Base-by-base conservation (phyloP, 2,888 invertebrate species). In the Sinodicranocentrus sp. region DNA sequence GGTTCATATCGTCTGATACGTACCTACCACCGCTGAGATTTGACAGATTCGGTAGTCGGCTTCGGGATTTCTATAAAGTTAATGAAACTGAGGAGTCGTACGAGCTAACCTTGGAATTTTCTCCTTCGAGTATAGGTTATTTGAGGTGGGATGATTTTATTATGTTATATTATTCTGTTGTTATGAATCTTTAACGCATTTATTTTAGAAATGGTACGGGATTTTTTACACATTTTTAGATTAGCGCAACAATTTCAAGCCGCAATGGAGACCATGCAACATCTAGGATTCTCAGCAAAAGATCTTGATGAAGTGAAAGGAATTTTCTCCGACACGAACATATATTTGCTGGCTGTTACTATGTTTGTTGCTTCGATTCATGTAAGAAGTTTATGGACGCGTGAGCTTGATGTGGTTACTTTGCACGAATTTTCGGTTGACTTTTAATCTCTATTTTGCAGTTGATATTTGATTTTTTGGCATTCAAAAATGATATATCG, bases 291-390 rank as follows among this genome's bases (percentile, higher is more conserved):
- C 89, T 94, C 95, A 44, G 94, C 95, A 83, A 98, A 98, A 90
- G 98, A 99, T 91, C 92, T 98, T 43, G 99, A 99, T 91, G 98
- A 99, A 92, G 95, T 98, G 0, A 98, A 98, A 91, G 96, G 96
- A 70, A 95, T 99, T 89, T 98, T 99, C 91, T 95, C 96, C 0
- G 98, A 98, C 89, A 98, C 98, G 0, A 98, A 98, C 91, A 92
- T 98, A 54, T 97, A 96, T 90, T 92, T 99, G 82, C 91, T 99
- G 57, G 95, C 96, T 88, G 94, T 96, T 75, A 99, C 99, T 1
- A 94, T 99, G 88, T 92, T 96, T 89, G 95, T 99, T 87, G 96
- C 97, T 44, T 95, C 97, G 88, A 93, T 97, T 89, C 99, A 99
- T 93, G 97, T 98, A 92, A 94, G 96, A 3, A 48, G n/a, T 17